Evolutionary conservation across 2,113 vertebrate genomes (phyloP).

Genomic region (Lathamus discolor): DNA sequence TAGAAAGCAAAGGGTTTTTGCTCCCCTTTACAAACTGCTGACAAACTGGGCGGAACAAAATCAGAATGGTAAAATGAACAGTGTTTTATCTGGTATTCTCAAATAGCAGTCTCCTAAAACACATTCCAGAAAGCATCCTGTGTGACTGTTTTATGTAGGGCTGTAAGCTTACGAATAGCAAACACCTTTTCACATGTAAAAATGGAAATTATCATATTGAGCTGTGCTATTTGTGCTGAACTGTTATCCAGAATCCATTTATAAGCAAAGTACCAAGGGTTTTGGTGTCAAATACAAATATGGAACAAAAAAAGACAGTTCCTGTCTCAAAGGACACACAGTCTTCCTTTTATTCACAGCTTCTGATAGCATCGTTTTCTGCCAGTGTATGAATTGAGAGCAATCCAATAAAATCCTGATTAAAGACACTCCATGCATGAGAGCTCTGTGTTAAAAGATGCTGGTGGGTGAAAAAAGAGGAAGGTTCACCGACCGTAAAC

Average conservation of each 20-base stretch:
- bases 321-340: background rate
- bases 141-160: background rate
- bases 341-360: background rate
- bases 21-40: background rate
- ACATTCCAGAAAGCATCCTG: background rate
- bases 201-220: background rate
- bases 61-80: background rate
- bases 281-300: slow-evolving; percentile 1
- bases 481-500: background rate
- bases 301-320: background rate
- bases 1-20: background rate
- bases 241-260: background rate
- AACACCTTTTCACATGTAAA: background rate
- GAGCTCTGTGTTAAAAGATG: background rate
- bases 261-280: background rate
- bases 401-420: background rate
- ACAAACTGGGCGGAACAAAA: background rate
- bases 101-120: background rate
- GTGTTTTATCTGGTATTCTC: background rate
- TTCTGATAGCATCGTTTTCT: background rate
- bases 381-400: background rate
- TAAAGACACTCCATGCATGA: background rate
- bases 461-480: slow-evolving; percentile 11
- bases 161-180: background rate
- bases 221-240: background rate